phyloP scores from a whole-genome alignment of 1,140 invertebrate species.

The Trachymyrmex septentrionalis region DNA sequence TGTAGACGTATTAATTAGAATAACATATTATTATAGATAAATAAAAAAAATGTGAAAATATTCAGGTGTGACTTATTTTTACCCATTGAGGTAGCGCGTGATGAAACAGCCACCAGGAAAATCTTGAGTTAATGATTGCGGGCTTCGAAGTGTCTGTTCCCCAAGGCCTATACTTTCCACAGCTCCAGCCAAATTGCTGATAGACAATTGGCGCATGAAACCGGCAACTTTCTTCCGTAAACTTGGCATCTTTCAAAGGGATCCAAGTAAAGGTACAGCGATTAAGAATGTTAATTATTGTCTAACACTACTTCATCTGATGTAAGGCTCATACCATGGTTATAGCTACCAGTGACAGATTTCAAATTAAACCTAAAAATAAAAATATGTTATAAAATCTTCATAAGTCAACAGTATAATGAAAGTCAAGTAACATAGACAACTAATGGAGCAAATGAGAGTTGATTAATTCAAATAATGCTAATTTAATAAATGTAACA shows the following conservation, averaged over 20 bases:
- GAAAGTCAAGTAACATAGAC: not conserved
- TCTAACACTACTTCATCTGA: slow-evolving; percentile 66
- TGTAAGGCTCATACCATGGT: slow-evolving; percentile 57
- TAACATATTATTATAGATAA: not conserved
- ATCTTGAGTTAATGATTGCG: slow-evolving; percentile 81
- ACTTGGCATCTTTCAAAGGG: slow-evolving; percentile 88
- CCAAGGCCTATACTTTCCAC: slow-evolving; percentile 86
- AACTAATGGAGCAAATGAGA: not conserved
- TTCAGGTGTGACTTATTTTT: slow-evolving; percentile 68
- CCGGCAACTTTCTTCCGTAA: slow-evolving; percentile 91
- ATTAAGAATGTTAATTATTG: slow-evolving; percentile 61
- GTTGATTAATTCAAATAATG: not conserved
- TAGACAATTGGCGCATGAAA: slow-evolving; percentile 91
- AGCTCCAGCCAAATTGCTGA: slow-evolving; percentile 88
- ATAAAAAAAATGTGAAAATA: not conserved
- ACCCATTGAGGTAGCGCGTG: slow-evolving; percentile 92
- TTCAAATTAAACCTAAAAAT: slow-evolving; percentile 49
- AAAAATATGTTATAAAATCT: slow-evolving; percentile 19
- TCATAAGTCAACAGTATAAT: not conserved
- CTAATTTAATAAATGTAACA: not conserved
- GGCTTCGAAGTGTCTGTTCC: slow-evolving; percentile 77
- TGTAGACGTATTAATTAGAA: not conserved
- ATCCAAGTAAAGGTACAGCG: slow-evolving; percentile 57
- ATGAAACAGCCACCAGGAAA: slow-evolving; percentile 90
- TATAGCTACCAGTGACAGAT: slow-evolving; percentile 34